phyloP scores from a whole-genome alignment of 2,888 invertebrate genomes.

The Empis livida region DNA sequence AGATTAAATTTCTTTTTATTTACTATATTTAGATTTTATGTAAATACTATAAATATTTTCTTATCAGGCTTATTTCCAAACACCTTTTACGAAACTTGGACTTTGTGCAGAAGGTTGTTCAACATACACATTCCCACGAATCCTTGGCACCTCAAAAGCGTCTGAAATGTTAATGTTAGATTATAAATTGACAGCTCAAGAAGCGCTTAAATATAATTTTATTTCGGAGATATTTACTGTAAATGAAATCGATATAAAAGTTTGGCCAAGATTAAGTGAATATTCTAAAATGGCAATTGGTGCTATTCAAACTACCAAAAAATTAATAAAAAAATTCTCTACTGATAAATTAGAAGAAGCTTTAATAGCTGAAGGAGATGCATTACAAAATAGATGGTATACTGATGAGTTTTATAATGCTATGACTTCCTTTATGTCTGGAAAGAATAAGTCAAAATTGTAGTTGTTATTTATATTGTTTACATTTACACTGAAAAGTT shows the following conservation, averaged over 20 bases:
- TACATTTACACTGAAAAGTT: too few species aligned
- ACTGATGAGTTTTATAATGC: constrained; percentile 54
- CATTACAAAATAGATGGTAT: constrained; percentile 48
- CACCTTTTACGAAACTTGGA: constrained; percentile 78
- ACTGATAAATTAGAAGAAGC: constrained; percentile 48
- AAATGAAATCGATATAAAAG: constrained; percentile 44
- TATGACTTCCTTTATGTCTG: constrained; percentile 9
- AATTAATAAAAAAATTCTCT: constrained; percentile 47
- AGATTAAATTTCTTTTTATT: constrained; percentile 9
- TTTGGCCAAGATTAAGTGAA: constrained; percentile 44
- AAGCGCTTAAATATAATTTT: constrained; percentile 66
- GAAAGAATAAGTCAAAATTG: too few species aligned
- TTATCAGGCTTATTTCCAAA: constrained; percentile 68
- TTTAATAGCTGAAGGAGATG: constrained; percentile 54
- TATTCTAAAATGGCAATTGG: constrained; percentile 40
- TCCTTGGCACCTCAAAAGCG: constrained; percentile 71
- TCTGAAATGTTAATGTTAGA: constrained; percentile 53
- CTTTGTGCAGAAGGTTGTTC: constrained; percentile 85
- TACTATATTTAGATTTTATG: neutral
- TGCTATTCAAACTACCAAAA: constrained; percentile 57
- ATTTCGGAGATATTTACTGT: constrained; percentile 65
- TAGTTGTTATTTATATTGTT: too few species aligned
- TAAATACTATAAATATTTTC: constrained; percentile 3
- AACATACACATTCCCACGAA: constrained; percentile 66
- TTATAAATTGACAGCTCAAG: constrained; percentile 61